Base-by-base conservation (phyloP, 1,140 invertebrate genomes). In the Drosophila prosaltans region DNA sequence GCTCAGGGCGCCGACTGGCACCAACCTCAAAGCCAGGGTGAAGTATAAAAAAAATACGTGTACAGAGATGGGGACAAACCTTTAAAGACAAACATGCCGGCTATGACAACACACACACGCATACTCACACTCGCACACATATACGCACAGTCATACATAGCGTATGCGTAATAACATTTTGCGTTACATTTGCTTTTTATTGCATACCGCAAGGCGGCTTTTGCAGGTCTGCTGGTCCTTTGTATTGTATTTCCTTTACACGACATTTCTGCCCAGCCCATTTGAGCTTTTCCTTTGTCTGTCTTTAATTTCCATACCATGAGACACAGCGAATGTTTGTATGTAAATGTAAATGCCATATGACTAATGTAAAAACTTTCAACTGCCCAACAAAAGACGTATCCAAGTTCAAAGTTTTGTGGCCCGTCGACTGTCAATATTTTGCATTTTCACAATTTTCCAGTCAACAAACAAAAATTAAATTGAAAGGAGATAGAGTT, bases 131-230 rank as follows among this genome's bases (percentile, higher is more conserved):
- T 7, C 43, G 7, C 4, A 16, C 10, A 11, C 43, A 48, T 7
- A 48, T 9, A 69, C 43, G n/a, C 60, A 71, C 40, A 63, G 36
- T 28, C 64, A 60, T 65, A 76, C 51, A 88, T 82, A 70, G 84
- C 80, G 84, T 89, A 84, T 84, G 71, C 85, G 84, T 84, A 89
- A 88, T 89, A 84, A 88, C 74, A 89, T 79, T 89, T 90, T 89
- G 84, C 84, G 84, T 81, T 89, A 89, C 84, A 89, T 89, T 89
- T 89, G 84, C 78, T 89, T 89, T 89, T 89, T 89, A 89, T 89
- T 89, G 84, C 84, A 89, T 89, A 89, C 84, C 80, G 78, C 84
- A 89, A 84, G 84, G 71, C 85, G 84, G 54, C 58, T 61, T 59
- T 39, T 57, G 66, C 59, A 65, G 51, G 57, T 54, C 65, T 48